Conservation (phyloP, 2,888 invertebrate genomes). For the Branchipolynoe longqiensis region DNA sequence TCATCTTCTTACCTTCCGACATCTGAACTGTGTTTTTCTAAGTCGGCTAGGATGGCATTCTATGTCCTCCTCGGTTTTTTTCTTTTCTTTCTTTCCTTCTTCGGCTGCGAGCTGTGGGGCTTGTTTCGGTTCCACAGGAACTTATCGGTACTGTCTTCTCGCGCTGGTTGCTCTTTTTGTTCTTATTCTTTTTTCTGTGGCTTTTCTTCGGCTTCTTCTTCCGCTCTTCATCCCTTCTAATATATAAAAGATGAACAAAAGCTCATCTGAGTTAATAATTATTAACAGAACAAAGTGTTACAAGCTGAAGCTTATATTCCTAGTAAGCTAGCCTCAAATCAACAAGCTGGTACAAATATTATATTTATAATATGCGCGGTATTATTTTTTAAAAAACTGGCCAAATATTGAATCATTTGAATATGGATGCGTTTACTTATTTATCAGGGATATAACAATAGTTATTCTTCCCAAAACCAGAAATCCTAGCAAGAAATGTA, state of each 20-base stretch:
- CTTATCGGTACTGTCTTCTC: not conserved
- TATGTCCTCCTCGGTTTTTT: conserved; percentile 74
- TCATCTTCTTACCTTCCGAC: conserved; percentile 67
- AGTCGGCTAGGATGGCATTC: conserved; percentile 78
- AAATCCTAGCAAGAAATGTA: too few relatives aligned
- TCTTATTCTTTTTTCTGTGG: conserved; percentile 61
- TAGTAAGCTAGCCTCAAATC: too few relatives aligned
- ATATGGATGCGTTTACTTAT: too few relatives aligned
- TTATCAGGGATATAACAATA: too few relatives aligned
- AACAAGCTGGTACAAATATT: too few relatives aligned
- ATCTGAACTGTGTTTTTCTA: conserved; percentile 76
- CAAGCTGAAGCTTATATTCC: too few relatives aligned
- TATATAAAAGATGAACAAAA: not conserved
- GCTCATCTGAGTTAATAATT: too few relatives aligned
- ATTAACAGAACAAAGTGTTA: too few relatives aligned
- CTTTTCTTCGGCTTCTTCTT: conserved; percentile 57
- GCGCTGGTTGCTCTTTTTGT: conserved; percentile 25
- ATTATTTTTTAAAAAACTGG: too few relatives aligned
- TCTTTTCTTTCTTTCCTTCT: conserved; percentile 40
- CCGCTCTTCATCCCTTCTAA: conserved; percentile 33
- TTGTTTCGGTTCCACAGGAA: conserved; percentile 15
- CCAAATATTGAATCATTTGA: too few relatives aligned
- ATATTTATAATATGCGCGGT: too few relatives aligned
- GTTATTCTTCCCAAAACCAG: too few relatives aligned
- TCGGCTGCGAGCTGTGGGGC: not conserved